phyloP scores from a whole-genome alignment of 1,140 invertebrate genomes.

The Dinothrombium tinctorium region DNA sequence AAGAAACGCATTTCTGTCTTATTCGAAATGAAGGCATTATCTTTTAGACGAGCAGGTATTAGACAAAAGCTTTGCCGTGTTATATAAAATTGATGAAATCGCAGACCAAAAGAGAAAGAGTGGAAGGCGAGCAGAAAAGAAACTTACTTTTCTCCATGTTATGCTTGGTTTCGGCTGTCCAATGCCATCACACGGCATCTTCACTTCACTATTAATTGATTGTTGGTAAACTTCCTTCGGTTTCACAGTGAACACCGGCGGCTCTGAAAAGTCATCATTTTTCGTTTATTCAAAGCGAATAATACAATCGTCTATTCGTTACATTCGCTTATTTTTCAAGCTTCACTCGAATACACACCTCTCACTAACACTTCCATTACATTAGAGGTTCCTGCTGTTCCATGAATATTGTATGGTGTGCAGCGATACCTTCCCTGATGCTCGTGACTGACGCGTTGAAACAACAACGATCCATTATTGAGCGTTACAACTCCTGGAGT shows the following conservation, averaged over 20 bases:
- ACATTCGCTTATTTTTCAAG: no score
- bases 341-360: conserved; percentile 11
- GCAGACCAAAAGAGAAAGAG: background rate
- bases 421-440: conserved; percentile 57
- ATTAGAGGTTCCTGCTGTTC: conserved; percentile 69
- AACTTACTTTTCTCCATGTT: conserved; percentile 61
- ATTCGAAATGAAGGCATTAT: no score
- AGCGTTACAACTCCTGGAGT: conserved; percentile 74
- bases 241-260: conserved; percentile 22
- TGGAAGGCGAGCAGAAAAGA: background rate
- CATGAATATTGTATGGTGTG: conserved; percentile 78
- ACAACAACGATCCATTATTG: conserved; percentile 74
- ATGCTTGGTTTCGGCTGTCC: conserved; percentile 71
- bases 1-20: background rate
- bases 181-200: conserved; percentile 78
- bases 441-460: conserved; percentile 32
- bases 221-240: conserved; percentile 22
- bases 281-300: background rate
- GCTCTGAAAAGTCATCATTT: conserved; percentile 18
- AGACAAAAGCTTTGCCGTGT: background rate
- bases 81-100: background rate
- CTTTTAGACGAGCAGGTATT: no score
- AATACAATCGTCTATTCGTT: background rate
- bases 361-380: conserved; percentile 83
- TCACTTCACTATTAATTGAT: conserved; percentile 33